Conservation (phyloP, 2,113 vertebrate species). For the Aphyosemion australe region DNA sequence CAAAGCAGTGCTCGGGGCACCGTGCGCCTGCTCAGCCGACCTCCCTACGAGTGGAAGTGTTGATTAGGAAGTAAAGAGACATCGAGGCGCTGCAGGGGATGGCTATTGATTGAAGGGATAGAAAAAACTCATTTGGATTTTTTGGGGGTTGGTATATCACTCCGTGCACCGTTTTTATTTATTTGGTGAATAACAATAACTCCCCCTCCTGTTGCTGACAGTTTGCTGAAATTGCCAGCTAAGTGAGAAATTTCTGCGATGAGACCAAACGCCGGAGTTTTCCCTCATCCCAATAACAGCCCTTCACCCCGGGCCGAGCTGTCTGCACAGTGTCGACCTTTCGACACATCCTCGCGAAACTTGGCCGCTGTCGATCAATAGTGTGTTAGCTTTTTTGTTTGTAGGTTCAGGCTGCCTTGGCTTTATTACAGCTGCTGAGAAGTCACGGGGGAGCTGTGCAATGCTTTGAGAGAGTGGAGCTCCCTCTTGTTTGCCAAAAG, state of each 20-base stretch:
- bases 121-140: constrained; percentile 63
- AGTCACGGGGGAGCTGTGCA: constrained; percentile 78
- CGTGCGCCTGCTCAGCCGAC: constrained; percentile 70
- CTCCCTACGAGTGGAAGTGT: constrained; percentile 77
- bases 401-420: constrained; percentile 79
- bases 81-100: constrained; percentile 67
- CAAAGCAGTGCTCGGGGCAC: constrained; percentile 75
- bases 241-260: constrained; percentile 63
- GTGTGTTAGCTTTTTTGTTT: constrained; percentile 83
- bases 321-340: constrained; percentile 75
- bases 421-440: constrained; percentile 81
- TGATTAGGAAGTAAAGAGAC: constrained; percentile 78
- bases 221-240: constrained; percentile 44
- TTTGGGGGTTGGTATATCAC: constrained; percentile 44
- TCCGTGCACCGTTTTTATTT: constrained; percentile 32
- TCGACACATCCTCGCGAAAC: constrained; percentile 74
- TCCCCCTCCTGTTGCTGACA: constrained; percentile 20
- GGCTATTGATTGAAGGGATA: constrained; percentile 71
- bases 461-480: constrained; percentile 76
- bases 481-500: constrained; percentile 84
- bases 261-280: constrained; percentile 58
- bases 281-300: constrained; percentile 72
- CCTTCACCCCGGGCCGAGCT: constrained; percentile 66
- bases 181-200: constrained; percentile 36
- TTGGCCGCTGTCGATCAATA: constrained; percentile 79